Conservation (phyloP, 2,888 invertebrate species). For the Ecliptopera silaceata region DNA sequence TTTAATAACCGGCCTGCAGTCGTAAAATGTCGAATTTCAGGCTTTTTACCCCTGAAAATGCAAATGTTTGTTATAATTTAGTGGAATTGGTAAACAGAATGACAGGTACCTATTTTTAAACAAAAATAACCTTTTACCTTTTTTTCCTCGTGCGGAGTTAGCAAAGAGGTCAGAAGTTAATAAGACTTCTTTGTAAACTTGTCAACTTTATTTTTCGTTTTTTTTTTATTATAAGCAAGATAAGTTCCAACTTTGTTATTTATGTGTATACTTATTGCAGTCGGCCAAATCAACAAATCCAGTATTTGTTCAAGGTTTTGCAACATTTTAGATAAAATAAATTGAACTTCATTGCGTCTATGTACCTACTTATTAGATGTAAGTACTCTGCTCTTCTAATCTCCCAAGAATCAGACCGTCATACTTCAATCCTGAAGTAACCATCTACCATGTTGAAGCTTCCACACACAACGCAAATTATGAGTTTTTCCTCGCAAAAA, state of each 20-base stretch:
- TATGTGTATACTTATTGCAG: too few species aligned
- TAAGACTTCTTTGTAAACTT: background rate
- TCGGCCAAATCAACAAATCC: too few species aligned
- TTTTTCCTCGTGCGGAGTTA: background rate
- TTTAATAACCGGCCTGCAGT: constrained; percentile 14
- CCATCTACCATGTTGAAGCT: background rate
- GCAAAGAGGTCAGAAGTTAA: background rate
- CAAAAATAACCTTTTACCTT: background rate
- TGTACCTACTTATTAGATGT: background rate
- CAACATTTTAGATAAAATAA: too few species aligned
- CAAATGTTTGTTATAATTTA: constrained; percentile 20
- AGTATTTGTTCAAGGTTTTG: too few species aligned
- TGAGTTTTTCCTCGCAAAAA: constrained; percentile 1
- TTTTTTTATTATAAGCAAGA: too few species aligned
- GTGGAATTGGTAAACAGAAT: constrained; percentile 9
- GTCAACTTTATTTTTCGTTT: too few species aligned
- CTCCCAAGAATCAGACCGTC: background rate
- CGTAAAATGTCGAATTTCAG: constrained; percentile 17
- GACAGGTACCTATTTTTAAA: constrained; percentile 7
- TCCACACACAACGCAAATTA: background rate
- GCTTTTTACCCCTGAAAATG: constrained; percentile 16
- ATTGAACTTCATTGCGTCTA: too few species aligned
- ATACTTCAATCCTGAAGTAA: background rate
- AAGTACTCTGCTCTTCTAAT: background rate
- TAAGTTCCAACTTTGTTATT: too few species aligned